phyloP scores from a whole-genome alignment of 2,113 vertebrate genomes.

The Cochlearius cochlearius region DNA sequence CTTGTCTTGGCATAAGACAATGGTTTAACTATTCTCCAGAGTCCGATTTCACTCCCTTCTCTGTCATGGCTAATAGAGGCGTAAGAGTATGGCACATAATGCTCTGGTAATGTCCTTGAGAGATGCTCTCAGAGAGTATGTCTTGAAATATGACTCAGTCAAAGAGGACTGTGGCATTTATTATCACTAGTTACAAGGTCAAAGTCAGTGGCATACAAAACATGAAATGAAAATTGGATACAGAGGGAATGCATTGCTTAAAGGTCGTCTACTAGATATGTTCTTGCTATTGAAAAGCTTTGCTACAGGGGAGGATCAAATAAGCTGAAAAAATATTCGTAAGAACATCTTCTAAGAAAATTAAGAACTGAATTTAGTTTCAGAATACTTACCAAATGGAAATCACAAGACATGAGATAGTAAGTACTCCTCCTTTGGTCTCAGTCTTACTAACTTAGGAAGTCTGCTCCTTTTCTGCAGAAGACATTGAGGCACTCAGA shows the following conservation, averaged over 20 bases:
- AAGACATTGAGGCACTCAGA: not conserved
- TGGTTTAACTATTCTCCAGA: not conserved
- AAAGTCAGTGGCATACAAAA: not conserved
- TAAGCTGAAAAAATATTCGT: not conserved
- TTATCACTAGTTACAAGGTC: constrained; percentile 4
- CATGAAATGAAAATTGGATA: not conserved
- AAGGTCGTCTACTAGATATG: not conserved
- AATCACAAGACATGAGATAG: not conserved
- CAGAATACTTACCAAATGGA: not conserved
- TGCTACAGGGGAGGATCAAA: not conserved
- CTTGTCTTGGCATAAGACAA: not conserved
- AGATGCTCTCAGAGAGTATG: not conserved
- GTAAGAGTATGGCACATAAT: not conserved
- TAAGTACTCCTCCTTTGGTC: not conserved
- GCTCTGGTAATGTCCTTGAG: not conserved
- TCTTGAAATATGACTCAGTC: not conserved
- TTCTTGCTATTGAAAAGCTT: not conserved
- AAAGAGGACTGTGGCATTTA: not conserved
- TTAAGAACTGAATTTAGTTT: not conserved
- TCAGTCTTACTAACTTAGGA: not conserved
- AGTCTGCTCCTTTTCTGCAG: not conserved
- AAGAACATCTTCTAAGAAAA: not conserved
- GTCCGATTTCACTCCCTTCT: not conserved
- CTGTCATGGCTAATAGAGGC: not conserved
- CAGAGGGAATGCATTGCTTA: not conserved